Evolutionary conservation across 2,797 vertebrate genomes (phyloP), one percentile per base, ranked within the genome.

Genomic region (Enteromius paludinosus): DNA sequence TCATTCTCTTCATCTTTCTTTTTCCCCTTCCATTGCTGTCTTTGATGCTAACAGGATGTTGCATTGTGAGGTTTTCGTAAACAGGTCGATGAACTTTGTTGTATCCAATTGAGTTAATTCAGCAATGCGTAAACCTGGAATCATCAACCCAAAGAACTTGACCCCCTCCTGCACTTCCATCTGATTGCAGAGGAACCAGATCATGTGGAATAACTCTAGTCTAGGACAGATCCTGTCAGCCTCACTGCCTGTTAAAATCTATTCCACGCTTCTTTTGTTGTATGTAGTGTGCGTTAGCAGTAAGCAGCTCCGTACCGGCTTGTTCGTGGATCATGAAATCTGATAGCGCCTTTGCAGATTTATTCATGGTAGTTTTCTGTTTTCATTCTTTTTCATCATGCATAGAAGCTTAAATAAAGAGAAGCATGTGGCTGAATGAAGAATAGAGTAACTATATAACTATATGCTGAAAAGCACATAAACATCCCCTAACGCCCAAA

Each of bases 71-170:
- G 4, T 17, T 68, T 68, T 78, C 17, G 59, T 43, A 65, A 64
- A 78, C 75, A 78, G 75, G 38, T 62, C 75, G 49, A 61, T 76
- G 56, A 76, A 76, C 54, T 65, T 66, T 49, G 47, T 89, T 82
- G 12, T 83, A 89, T 84, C 86, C 88, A 92, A 90, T 87, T 91
- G 88, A 91, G 87, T 90, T 87, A 90, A 92, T 89, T 88, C 89
- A 90, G 81, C 82, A 84, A 90, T 47, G 89, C 78, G 41, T 85
- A 92, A 90, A 92, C 86, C 87, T 84, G 85, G 86, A 89, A 89
- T 78, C 69, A 78, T 85, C 70, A 49, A 74, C 83, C 56, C 62
- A 11, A 54, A 56, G 69, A 45, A 81, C 85, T 80, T 66, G 49
- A 87, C 78, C 61, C 52, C 76, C 80, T 88, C 88, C 69, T 83